Evolutionary conservation across 2,113 vertebrate genomes (phyloP), one percentile per base, ranked within the genome.

Genomic region (Cephalopterus ornatus): DNA sequence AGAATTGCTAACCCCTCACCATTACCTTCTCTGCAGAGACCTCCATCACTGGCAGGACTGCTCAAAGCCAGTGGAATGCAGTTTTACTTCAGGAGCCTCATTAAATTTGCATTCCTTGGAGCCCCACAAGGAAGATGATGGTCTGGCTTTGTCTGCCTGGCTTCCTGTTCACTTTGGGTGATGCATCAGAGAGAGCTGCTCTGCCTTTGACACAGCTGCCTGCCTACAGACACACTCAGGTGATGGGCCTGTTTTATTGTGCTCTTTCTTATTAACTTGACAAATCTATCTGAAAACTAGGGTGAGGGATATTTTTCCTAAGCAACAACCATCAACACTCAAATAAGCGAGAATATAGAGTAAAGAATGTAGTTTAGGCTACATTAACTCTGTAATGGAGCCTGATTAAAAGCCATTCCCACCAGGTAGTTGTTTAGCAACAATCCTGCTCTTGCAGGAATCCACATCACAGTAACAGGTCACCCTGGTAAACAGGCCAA

Each of bases 41-140:
- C 59, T 83, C 67, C 46, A 46, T 47, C 67, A 7, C 61, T 49
- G 82, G 78, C 47, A 86, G 55, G 56, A 65, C 27, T 4, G 13
- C 4, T 4, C 61, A 53, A 41, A 76, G 78, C 74, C 61, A 15
- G 27, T 39, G 19, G 30, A 88, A 90, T 33, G 79, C 61, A 47
- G 11, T 78, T 86, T 88, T 72, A 55, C 49, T 78, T 74, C 47
- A 81, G 91, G 17, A 89, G 41, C 62, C 85, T 95, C 92, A 73
- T 94, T 94, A 92, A 89, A 94, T 94, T 85, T 91, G 74, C 85
- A 83, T 94, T 94, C 49, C 62, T 71, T 70, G 74, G 81, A 89
- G 92, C 62, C 55, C 44, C 49, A 61, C 49, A 73, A 85, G 46
- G 76, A 78, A 82, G 58, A 37, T 55, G 33, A 92, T 82, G 93